Base-by-base conservation (phyloP, 1,140 invertebrate species). In the Hylyphantes graminicola region DNA sequence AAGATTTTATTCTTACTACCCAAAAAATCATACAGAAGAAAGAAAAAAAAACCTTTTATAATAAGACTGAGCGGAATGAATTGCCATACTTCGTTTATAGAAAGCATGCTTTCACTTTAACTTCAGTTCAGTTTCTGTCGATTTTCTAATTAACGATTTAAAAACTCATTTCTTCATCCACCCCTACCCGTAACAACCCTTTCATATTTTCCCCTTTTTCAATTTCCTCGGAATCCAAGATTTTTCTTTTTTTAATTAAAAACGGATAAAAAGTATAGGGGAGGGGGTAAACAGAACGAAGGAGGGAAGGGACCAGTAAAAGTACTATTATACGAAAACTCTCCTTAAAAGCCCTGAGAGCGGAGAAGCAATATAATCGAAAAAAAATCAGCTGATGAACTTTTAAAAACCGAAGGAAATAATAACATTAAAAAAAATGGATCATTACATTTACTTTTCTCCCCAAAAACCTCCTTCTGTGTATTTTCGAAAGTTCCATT, bases 101-200 rank as follows among this genome's bases (percentile, higher is more conserved):
- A 51, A 70, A 50, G 50, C 48, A 70, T 70, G 17, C 17, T 65
- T 70, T 51, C 35, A 35, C 35, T 70, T 51, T 50, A n/a, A 48
- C 53, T 67, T 35, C 65, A 50, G 48, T 7, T 35, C 35, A 74
- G 73, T 72, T 72, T 81, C 78, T 73, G 78, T 63, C 78, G 78
- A 81, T 81, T 81, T 81, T 72, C 78, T 81, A 81, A 81, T 81
- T 81, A 81, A 81, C 78, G 68, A 72, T 81, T 81, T 81, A 81
- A 81, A 81, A 81, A 81, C 78, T 81, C 78, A 81, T 81, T 81
- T 81, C 78, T 59, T 48, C 63, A 21, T 21, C 59, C 50, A 48
- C 57, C 73, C 7, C 21, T 10, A 13, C 21, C 35, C 48, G 77
- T 48, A 63, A 57, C 15, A 50, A 70, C 67, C 67, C 67, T 70